Evolutionary conservation across 1,140 invertebrate genomes (phyloP), one percentile per base, ranked within the genome.

Genomic region (Ceratitis capitata): DNA sequence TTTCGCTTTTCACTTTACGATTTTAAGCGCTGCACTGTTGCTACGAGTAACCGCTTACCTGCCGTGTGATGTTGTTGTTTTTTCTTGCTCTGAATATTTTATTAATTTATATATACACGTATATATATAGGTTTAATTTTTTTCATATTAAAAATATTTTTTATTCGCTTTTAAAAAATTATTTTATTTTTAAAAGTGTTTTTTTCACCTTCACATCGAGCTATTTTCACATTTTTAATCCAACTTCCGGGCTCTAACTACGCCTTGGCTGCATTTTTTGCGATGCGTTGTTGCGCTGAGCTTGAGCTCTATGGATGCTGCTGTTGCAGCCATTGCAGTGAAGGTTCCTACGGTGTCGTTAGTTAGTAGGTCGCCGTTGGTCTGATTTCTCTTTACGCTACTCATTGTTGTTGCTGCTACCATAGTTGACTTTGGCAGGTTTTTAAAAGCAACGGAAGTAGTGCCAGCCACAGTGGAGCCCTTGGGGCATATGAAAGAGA

Each of bases 381-480:
- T 29, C 56, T 64, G 61, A 1, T 3, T 64, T 64, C 19, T 19
- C n/a, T n/a, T n/a, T n/a, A 9, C 35, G 56, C 56, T 58, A 26
- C 51, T 53, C n/a, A 47, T 12, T 47, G 51, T 56, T 56, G 51
- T 56, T 56, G 51, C 19, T 56, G n/a, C 19, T 16, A 19, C 19
- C 39, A n/a, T n/a, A n/a, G 69, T 26, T 45, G 69, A 78, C 69
- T 78, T 78, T 45, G 42, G n/a, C 69, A 45, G 19, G n/a, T 26
- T 78, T 78, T 78, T 78, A 78, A 78, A 45, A 78, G 35, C 69
- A 78, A 45, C 69, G 69, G 69, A 78, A 47, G 16, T 47, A 45
- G 39, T 45, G 39, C 35, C 69, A 78, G 69, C 69, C 39, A 78
- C 39, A 47, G n/a, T 42, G 16, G 39, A 42, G 26, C 69, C 69